phyloP scores from a whole-genome alignment of 2,888 invertebrate genomes.

The Catocala fraxini region DNA sequence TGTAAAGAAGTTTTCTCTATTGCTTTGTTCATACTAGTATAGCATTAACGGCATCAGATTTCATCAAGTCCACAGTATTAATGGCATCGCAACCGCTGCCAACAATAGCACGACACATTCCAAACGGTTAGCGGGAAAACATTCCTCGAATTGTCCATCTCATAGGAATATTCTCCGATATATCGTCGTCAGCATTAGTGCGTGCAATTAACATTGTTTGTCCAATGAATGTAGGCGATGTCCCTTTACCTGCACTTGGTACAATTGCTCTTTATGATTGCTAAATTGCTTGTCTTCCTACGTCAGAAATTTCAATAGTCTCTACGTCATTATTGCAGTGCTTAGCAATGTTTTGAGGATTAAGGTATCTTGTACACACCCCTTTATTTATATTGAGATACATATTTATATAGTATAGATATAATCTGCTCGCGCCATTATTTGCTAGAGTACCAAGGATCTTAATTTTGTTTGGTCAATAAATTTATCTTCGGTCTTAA shows the following conservation, averaged over 20 bases:
- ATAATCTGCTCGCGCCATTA: too few species aligned
- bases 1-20: too few species aligned
- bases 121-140: constrained; percentile 10
- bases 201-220: constrained; percentile 38
- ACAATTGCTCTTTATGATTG: constrained; percentile 32
- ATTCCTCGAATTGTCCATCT: constrained; percentile 17
- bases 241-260: constrained; percentile 43
- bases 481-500: too few species aligned
- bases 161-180: constrained; percentile 7
- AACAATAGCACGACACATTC: constrained; percentile 19
- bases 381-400: too few species aligned
- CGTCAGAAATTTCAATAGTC: constrained; percentile 1
- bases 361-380: too few species aligned
- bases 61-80: background rate
- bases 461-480: too few species aligned
- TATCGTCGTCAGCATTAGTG: constrained; percentile 20
- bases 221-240: constrained; percentile 28
- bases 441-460: too few species aligned
- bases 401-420: too few species aligned
- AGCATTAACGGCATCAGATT: constrained; percentile 1
- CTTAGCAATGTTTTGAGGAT: too few species aligned
- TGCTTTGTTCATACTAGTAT: background rate
- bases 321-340: too few species aligned
- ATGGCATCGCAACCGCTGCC: constrained; percentile 14
- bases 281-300: constrained; percentile 31